These are phyloP conservation scores for Silurus meridionalis DNA, from an alignment of 2,113 vertebrate genomes.

Conservation along the genomic window DNA sequence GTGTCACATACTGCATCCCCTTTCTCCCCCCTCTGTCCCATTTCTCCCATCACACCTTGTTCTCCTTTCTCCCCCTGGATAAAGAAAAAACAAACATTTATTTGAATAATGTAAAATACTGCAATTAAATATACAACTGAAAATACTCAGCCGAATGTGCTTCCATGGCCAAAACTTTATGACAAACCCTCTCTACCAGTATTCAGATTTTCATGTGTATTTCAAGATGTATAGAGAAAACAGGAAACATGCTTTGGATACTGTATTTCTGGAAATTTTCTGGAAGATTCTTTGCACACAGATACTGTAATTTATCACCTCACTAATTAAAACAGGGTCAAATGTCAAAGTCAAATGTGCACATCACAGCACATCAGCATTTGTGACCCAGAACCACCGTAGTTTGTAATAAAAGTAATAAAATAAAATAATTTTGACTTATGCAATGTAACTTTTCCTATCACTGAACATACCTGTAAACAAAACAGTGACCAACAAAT, in stretches of 20 bases:
- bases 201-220: not conserved
- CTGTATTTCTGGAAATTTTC: not conserved
- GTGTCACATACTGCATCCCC: conserved; percentile 80
- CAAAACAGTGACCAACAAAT: too few species aligned
- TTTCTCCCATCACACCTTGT: conserved; percentile 67
- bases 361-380: too few species aligned
- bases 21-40: conserved; percentile 74
- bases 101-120: not conserved
- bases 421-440: too few species aligned
- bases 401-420: too few species aligned
- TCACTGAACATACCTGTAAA: too few species aligned
- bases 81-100: conserved; percentile 44
- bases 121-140: not conserved
- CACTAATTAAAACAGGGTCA: not conserved
- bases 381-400: too few species aligned
- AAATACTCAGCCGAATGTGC: not conserved
- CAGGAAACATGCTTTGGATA: not conserved
- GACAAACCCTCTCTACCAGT: not conserved
- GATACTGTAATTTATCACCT: not conserved
- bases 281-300: not conserved
- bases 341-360: not conserved
- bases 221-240: not conserved
- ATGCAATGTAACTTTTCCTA: too few species aligned
- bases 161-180: not conserved
- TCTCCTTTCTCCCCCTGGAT: conserved; percentile 76